Evolutionary conservation across 2,888 invertebrate genomes (phyloP), one percentile per base, ranked within the genome.

Genomic region (Dolichomitus sp.): DNA sequence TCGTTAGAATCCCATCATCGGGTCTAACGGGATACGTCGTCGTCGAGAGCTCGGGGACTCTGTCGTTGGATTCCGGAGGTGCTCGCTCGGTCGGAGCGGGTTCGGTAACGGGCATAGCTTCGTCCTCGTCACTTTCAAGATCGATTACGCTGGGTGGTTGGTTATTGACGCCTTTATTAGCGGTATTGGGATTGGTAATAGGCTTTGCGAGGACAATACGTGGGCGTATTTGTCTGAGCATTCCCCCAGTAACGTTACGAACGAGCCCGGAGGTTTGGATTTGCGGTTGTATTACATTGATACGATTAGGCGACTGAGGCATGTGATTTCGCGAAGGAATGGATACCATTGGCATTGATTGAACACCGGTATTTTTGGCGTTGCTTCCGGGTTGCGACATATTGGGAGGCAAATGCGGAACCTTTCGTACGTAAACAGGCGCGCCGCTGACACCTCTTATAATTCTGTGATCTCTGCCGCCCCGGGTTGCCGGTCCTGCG

Each of bases 91-190:
- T 65, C 40, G 69, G 27, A 11, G n/a, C n/a, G n/a, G 83, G 19
- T 19, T 45, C 17, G 0, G 63, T 19, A 6, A 68, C 40, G 12
- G 84, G 65, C 0, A 77, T 79, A 14, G 85, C 65, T n/a, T 92
- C 91, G 23, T 92, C 91, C 9, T 82, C 74, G 70, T 91, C 91
- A 73, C 91, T 91, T n/a, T 90, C 91, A 12, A 92, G 57, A 72
- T 92, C 88, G 42, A 92, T 92, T 0, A 92, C 87, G 80, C 85
- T 91, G 0, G 89, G 88, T 7, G 84, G 45, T 5, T 48, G 40
- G 57, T 6, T 65, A 6, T 6, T 33, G 75, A 84, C 33, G 81
- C 48, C 78, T 83, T 27, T 27, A 81, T 54, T 42, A 84, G 74
- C 19, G 9, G 33, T 17, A 17, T 37, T 59, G 57, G 14, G 57